These are phyloP conservation scores for Leptopilina clavipes DNA, from an alignment of 1,140 invertebrate species.

Conservation along the genomic window DNA sequence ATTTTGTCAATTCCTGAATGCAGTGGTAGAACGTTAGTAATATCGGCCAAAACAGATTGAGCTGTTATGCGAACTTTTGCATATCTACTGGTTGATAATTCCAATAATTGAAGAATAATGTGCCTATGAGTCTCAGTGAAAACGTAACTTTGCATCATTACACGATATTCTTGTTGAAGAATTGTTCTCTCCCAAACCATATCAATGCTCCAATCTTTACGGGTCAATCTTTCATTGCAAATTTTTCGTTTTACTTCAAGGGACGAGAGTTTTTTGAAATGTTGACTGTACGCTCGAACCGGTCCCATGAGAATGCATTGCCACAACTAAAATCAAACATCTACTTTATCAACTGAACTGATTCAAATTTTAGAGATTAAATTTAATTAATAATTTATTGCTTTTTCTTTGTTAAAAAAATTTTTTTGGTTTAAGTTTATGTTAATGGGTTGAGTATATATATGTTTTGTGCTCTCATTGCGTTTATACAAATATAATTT, in stretches of 20 bases:
- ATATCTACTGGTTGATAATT: conserved; percentile 81
- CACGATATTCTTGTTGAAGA: conserved; percentile 82
- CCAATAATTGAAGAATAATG: conserved; percentile 80
- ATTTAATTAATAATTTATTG: no score
- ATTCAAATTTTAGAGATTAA: no score
- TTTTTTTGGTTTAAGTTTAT: no score
- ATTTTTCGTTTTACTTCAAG: conserved; percentile 78
- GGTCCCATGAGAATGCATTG: conserved; percentile 73
- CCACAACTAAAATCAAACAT: neutral
- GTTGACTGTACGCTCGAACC: conserved; percentile 72
- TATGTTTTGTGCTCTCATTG: no score
- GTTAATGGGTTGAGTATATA: no score
- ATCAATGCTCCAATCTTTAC: conserved; percentile 78
- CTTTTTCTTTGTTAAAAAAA: no score
- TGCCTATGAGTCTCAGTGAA: conserved; percentile 78
- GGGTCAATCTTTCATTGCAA: conserved; percentile 79
- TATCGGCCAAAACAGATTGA: conserved; percentile 77
- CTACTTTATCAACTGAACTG: neutral
- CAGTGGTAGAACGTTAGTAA: conserved; percentile 63
- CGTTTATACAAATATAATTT: no score
- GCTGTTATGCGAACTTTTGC: conserved; percentile 80
- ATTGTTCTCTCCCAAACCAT: conserved; percentile 80
- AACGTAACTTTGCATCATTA: conserved; percentile 64
- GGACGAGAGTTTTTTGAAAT: conserved; percentile 77
- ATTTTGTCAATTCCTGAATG: conserved; percentile 79